A percentile compares a stretch with the other conserved stretches of the same genome.
phyloP scores from a whole-genome alignment of 2,113 vertebrate species.

The Gymnorhina tibicen region DNA sequence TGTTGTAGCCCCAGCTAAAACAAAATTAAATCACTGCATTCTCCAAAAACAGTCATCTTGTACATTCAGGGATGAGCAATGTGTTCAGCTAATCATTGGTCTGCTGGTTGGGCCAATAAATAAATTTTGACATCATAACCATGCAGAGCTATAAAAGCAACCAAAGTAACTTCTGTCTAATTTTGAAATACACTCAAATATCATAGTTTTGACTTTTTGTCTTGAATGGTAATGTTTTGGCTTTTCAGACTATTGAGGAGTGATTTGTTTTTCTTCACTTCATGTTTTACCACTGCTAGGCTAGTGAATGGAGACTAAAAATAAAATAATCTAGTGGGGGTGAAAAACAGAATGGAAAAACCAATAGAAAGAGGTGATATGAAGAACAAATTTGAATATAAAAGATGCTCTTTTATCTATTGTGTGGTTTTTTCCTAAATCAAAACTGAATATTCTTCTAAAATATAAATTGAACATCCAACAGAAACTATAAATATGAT shows the following conservation, averaged over 20 bases:
- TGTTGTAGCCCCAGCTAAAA: not conserved
- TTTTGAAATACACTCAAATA: not conserved
- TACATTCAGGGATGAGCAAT: not conserved
- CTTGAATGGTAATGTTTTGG: not conserved
- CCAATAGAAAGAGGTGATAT: not conserved
- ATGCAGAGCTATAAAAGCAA: not conserved
- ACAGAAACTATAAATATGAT: not conserved
- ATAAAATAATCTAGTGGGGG: not conserved
- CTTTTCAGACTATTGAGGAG: not conserved
- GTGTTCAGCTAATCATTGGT: accelerated
- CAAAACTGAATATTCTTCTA: not conserved
- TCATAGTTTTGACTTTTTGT: not conserved
- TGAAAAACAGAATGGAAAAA: not conserved
- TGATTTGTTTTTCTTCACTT: not conserved
- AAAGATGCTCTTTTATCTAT: not conserved
- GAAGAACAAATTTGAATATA: not conserved
- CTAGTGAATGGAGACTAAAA: not conserved
- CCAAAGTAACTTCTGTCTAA: not conserved
- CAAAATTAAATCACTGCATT: not conserved
- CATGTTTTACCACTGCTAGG: not conserved
- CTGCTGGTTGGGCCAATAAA: not conserved
- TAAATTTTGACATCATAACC: not conserved
- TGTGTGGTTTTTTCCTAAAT: not conserved
- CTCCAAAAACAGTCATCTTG: not conserved
- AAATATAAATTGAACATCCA: not conserved